These are phyloP conservation scores for Phoxinus dragarum DNA, from an alignment of 2,797 vertebrate species.

Conservation along the genomic window DNA sequence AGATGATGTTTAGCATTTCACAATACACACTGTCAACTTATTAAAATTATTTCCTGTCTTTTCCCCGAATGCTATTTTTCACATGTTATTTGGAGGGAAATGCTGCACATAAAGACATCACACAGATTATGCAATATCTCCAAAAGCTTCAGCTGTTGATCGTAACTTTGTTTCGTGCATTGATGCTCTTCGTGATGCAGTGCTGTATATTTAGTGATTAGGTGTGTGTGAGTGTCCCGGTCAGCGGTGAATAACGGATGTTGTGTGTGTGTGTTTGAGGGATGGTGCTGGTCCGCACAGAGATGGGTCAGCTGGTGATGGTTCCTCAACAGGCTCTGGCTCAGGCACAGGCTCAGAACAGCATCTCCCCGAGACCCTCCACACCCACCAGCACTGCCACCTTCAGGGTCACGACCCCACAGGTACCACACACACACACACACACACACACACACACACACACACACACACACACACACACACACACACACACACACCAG, in stretches of 20 bases:
- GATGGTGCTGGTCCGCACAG: conserved; percentile 88
- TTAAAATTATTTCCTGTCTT: neutral
- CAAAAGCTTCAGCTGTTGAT: neutral
- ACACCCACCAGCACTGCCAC: conserved; percentile 81
- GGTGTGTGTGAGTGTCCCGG: neutral
- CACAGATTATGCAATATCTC: neutral
- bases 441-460: neutral
- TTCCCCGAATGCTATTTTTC: neutral
- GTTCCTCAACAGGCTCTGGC: conserved; percentile 88
- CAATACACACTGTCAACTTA: too few relatives aligned
- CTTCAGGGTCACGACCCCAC: conserved; percentile 83
- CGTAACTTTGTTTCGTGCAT: neutral
- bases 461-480: too few relatives aligned
- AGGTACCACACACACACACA: conserved; percentile 71
- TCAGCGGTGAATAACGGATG: neutral
- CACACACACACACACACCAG: too few relatives aligned
- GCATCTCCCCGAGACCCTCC: conserved; percentile 80
- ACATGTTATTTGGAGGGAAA: neutral
- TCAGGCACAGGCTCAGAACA: conserved; percentile 82
- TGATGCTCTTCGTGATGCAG: neutral
- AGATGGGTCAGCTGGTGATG: conserved; percentile 88
- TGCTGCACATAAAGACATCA: neutral
- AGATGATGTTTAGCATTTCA: neutral
- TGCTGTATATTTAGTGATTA: neutral
- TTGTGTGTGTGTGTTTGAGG: conserved; percentile 70